Evolutionary conservation across 2,888 invertebrate genomes (phyloP), one percentile per base, ranked within the genome.

Genomic region (Gibbula magus): DNA sequence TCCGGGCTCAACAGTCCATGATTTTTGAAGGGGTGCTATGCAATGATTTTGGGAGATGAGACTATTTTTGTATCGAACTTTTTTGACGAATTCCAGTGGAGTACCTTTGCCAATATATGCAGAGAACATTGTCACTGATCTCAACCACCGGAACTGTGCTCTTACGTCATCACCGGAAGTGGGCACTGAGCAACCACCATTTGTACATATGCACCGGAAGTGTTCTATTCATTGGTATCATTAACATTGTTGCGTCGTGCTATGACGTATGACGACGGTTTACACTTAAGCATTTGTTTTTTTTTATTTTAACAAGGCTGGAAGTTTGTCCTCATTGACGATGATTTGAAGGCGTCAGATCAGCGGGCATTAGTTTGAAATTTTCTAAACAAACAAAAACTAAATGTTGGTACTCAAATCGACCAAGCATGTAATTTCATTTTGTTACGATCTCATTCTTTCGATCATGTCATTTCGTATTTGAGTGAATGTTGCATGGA

Each of bases 21-120:
- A 45, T 39, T 70, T 70, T 32, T 70, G 70, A 52, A 66, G 66
- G 39, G 70, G 70, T 70, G 70, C 70, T 70, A 70, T 70, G 70
- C 70, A 70, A 70, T 67, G 67, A 29, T 32, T 67, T 54, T 2
- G 20, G 16, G 39, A 70, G 35, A 70, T 39, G 70, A 45, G 70
- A 70, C 70, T 70, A 70, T 70, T 70, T 70, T 70, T 70, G 70
- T 70, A 70, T 70, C 13, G 70, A 70, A 35, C 18, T 39, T 66
- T 70, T 70, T 70, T 70, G 70, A 67, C 35, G 32, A 67, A 29
- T 67, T 29, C 25, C 18, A 70, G 20, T 39, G 70, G 70, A 35
- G 39, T 1, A 70, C 25, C 32, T 70, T 7, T 70, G 29, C 39
- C 35, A 35, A 8, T 4, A 16, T 25, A 32, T n/a, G 32, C 70